Evolutionary conservation across 2,797 vertebrate genomes (phyloP), one percentile per base, ranked within the genome.

Genomic region (Dromococcyx pavoninus): DNA sequence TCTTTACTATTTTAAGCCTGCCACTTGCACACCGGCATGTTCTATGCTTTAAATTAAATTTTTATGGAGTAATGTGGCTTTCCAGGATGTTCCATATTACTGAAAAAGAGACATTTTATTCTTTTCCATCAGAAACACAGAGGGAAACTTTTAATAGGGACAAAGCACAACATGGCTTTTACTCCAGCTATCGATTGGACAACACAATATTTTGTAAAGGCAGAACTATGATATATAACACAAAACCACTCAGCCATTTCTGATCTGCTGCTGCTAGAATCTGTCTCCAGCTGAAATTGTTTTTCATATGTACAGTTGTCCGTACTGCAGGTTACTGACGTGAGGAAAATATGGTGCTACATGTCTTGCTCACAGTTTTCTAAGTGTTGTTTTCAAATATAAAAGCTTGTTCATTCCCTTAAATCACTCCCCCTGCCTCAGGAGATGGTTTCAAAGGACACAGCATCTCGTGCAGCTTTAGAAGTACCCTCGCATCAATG

Each of bases 41-140:
- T 96, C 95, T 96, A 86, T 96, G 96, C 96, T 97, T 96, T 96
- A 88, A 95, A 96, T 96, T 94, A 94, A 96, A 92, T 92, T 93
- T 96, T 97, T 93, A 86, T 96, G 93, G 88, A 89, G 90, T 93
- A 86, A 70, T 53, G 32, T 53, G 74, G 90, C 91, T 97, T 89
- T 75, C 83, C 77, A 56, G 80, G 92, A 66, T 65, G 58, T 93
- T 94, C 94, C 88, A 33, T 89, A 70, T 96, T 93, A 75, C 88
- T 75, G 91, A 82, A 53, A 91, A 54, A 50, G 67, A 96, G 78
- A 87, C 35, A 75, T 65, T 80, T 96, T 54, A 75, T 88, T 92
- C 35, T 96, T 97, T 96, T 94, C 93, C 94, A 72, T 93, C 51
- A 95, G 95, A 86, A 93, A 95, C 80, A 95, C 82, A 44, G 57